Conservation (phyloP, 2,888 invertebrate species). For the Eubasilissa splendida region DNA sequence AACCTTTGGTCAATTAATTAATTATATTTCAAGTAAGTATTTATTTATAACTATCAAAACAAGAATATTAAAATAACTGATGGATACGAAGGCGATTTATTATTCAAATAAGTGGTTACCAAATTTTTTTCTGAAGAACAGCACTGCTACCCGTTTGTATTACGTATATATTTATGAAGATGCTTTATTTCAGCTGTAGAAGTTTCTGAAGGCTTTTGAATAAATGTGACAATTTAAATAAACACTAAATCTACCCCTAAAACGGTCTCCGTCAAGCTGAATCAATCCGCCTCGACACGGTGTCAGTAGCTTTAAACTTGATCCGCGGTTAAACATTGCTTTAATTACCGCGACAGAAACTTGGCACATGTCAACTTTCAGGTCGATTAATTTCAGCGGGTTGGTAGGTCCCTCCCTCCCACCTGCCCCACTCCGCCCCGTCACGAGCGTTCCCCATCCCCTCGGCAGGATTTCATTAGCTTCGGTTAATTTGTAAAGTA, state of each 20-base stretch:
- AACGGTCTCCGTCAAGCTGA: conserved; percentile 7
- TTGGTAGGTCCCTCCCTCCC: background rate
- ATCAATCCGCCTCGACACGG: conserved; percentile 13
- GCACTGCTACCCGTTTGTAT: too few species aligned
- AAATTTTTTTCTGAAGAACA: too few species aligned
- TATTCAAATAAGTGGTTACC: too few species aligned
- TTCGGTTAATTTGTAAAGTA: conserved; percentile 27
- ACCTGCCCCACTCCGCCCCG: background rate
- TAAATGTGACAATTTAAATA: too few species aligned
- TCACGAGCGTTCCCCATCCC: background rate
- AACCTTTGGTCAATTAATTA: too few species aligned
- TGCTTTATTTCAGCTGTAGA: too few species aligned
- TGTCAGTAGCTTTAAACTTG: conserved; percentile 3
- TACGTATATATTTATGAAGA: too few species aligned
- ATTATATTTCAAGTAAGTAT: too few species aligned
- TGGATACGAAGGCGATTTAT: too few species aligned
- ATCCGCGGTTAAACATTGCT: conserved; percentile 51
- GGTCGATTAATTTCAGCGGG: conserved; percentile 34
- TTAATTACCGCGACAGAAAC: conserved; percentile 54
- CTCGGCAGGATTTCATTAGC: background rate
- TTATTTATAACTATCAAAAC: too few species aligned
- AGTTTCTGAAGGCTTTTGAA: too few species aligned
- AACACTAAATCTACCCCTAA: background rate
- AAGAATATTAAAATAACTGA: too few species aligned
- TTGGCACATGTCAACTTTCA: conserved; percentile 29